phyloP scores from a whole-genome alignment of 1,140 invertebrate species.

The Agrilus planipennis region DNA sequence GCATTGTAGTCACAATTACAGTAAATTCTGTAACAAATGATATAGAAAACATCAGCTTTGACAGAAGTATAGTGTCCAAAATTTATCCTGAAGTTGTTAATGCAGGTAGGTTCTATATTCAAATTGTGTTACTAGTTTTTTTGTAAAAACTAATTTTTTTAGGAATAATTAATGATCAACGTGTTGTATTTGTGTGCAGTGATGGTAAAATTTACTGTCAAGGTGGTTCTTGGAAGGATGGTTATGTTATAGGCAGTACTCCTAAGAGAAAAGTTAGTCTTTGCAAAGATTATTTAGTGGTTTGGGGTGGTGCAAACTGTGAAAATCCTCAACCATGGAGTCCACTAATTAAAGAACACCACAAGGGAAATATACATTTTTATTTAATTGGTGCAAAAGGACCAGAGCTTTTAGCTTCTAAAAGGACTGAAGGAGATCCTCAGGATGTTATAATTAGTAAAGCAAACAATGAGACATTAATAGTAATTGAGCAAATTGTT shows the following conservation, averaged over 20 bases:
- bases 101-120: too few species aligned
- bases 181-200: conserved; percentile 29
- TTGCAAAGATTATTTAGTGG: conserved; percentile 47
- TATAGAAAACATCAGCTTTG: too few species aligned
- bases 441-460: conserved; percentile 53
- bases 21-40: too few species aligned
- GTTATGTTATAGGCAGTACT: conserved; percentile 29
- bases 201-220: conserved; percentile 29
- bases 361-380: conserved; percentile 67
- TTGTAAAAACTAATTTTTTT: too few species aligned
- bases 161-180: conserved; percentile 32
- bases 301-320: conserved; percentile 66
- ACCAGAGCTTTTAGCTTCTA: conserved; percentile 28
- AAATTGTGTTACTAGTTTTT: too few species aligned
- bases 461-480: conserved; percentile 52
- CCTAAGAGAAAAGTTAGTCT: conserved; percentile 23
- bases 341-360: conserved; percentile 63
- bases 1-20: too few species aligned
- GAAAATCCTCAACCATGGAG: conserved; percentile 78
- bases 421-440: conserved; percentile 58
- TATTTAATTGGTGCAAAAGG: conserved; percentile 36
- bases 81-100: too few species aligned
- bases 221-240: conserved; percentile 29
- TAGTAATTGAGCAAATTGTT: conserved; percentile 65
- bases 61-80: too few species aligned